A percentile compares a stretch with the other conserved stretches of the same genome.
These are phyloP conservation scores for Choristoneura fumiferana DNA, from an alignment of 1,140 invertebrate genomes.

Conservation along the genomic window DNA sequence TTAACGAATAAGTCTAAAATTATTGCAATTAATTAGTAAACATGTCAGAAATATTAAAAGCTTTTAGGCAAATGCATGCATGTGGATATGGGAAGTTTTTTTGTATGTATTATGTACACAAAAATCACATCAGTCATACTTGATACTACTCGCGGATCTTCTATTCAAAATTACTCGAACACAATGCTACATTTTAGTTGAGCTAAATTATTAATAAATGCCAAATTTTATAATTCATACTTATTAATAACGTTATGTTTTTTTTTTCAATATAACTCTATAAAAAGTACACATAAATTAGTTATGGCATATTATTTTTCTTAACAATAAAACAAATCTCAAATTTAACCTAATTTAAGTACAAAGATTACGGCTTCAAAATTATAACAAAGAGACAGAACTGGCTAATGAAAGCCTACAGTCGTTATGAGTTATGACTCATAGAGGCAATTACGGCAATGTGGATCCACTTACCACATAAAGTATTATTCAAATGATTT, in stretches of 20 bases:
- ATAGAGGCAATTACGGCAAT: not conserved
- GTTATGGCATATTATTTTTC: conserved; percentile 74
- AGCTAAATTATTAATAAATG: conserved; percentile 60
- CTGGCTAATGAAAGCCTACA: conserved; percentile 18
- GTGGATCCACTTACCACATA: not conserved
- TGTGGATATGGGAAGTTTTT: not conserved
- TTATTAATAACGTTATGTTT: conserved; percentile 50
- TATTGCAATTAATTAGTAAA: no score
- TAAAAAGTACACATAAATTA: conserved; percentile 71
- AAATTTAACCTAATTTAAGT: conserved; percentile 67
- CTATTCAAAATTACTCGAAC: conserved; percentile 11
- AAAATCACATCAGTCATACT: not conserved
- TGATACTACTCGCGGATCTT: not conserved
- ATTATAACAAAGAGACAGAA: conserved; percentile 48
- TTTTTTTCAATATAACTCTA: conserved; percentile 62
- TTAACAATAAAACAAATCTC: conserved; percentile 62
- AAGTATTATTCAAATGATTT: not conserved
- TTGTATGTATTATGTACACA: not conserved
- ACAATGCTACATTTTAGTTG: conserved; percentile 52
- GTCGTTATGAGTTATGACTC: not conserved
- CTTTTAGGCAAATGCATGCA: not conserved
- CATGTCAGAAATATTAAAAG: no score
- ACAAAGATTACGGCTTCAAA: conserved; percentile 57
- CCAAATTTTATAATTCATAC: conserved; percentile 47
- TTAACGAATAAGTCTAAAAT: conserved; percentile 1